A percentile compares a stretch with the other conserved stretches of the same genome.
Evolutionary conservation across 1,140 invertebrate species (phyloP).

Genomic region (Neuroterus valhalla): DNA sequence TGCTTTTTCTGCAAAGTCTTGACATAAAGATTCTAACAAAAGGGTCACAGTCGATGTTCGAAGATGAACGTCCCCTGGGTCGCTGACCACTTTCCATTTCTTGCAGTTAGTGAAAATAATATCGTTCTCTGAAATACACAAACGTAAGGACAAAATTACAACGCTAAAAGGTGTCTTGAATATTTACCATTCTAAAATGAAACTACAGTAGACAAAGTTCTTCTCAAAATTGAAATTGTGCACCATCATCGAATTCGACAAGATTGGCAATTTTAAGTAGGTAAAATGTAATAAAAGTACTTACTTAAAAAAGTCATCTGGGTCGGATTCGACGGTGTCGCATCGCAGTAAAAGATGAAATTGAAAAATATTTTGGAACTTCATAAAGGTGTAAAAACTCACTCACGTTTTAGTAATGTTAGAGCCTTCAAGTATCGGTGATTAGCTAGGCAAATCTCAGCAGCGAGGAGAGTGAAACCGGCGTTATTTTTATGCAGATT

Average conservation of each 20-base stretch:
- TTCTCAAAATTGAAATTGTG: constrained; percentile 16
- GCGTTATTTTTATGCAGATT: constrained; percentile 41
- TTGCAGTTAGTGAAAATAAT: constrained; percentile 44
- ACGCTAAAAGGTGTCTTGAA: constrained; percentile 34
- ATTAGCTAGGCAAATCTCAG: constrained; percentile 64
- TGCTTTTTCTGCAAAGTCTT: constrained; percentile 46
- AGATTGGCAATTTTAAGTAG: too few species aligned
- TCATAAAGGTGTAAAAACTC: constrained; percentile 5
- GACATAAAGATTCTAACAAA: constrained; percentile 53
- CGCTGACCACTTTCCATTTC: constrained; percentile 46
- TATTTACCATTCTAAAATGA: too few species aligned
- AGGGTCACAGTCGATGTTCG: constrained; percentile 43
- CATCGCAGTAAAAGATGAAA: neutral
- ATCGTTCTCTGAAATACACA: constrained; percentile 33
- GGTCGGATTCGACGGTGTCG: neutral
- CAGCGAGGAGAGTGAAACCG: constrained; percentile 50
- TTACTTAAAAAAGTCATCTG: neutral
- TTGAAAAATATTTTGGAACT: constrained; percentile 8
- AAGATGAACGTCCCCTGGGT: constrained; percentile 36
- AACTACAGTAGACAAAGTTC: constrained; percentile 23
- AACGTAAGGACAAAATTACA: constrained; percentile 29
- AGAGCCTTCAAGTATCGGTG: constrained; percentile 53
- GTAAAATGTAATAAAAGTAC: neutral
- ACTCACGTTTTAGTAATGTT: constrained; percentile 61
- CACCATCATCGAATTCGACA: constrained; percentile 5